Evolutionary conservation across 2,888 invertebrate species (phyloP).

Genomic region (Xestia ashworthii): DNA sequence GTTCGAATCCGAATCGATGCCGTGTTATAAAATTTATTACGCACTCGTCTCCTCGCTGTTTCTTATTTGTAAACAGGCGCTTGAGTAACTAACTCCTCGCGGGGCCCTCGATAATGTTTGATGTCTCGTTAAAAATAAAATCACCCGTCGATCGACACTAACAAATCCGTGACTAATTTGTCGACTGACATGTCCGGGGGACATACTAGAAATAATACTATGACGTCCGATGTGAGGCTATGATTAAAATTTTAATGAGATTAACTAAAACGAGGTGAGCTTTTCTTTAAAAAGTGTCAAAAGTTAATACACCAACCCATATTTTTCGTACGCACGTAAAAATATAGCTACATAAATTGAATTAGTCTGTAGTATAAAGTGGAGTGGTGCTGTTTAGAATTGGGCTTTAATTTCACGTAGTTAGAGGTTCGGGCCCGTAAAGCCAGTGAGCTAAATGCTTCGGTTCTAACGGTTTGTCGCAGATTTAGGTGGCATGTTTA

Average conservation of each 20-base stretch:
- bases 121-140: constrained; percentile 90
- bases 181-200: constrained; percentile 84
- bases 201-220: constrained; percentile 83
- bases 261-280: constrained; percentile 73
- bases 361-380: constrained; percentile 69
- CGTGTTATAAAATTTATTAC: constrained; percentile 90
- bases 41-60: constrained; percentile 86
- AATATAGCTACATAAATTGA: constrained; percentile 65
- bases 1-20: constrained; percentile 88
- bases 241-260: constrained; percentile 88
- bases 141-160: constrained; percentile 85
- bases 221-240: constrained; percentile 78
- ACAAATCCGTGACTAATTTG: constrained; percentile 89
- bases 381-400: constrained; percentile 66
- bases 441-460: constrained; percentile 79
- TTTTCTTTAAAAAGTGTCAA: constrained; percentile 61
- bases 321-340: constrained; percentile 57
- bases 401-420: constrained; percentile 72
- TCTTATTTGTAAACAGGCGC: constrained; percentile 89
- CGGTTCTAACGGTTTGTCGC: constrained; percentile 81
- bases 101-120: constrained; percentile 87
- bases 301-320: constrained; percentile 65
- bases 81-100: constrained; percentile 82
- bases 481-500: constrained; percentile 88
- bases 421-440: constrained; percentile 74